Evolutionary conservation across 1,140 invertebrate species (phyloP).

Genomic region (Cyphomyrmex costatus): DNA sequence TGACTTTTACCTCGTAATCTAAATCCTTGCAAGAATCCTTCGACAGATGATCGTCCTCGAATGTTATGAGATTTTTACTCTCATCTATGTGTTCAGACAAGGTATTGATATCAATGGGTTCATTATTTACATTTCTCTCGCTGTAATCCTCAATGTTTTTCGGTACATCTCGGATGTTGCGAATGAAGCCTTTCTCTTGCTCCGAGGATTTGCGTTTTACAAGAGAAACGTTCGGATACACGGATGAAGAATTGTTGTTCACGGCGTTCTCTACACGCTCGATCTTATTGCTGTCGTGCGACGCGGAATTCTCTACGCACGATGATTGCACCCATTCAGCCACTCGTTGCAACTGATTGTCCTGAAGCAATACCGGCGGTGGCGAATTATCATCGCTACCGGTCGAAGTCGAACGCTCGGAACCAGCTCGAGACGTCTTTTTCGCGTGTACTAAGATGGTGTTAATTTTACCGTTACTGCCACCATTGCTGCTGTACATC

Average conservation of each 20-base stretch:
- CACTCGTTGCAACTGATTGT: constrained; percentile 88
- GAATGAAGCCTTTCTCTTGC: neutral
- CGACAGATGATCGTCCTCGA: constrained; percentile 74
- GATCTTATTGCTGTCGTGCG: constrained; percentile 40
- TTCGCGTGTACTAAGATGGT: constrained; percentile 84
- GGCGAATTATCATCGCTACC: constrained; percentile 82
- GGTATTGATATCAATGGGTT: constrained; percentile 35
- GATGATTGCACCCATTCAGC: constrained; percentile 90
- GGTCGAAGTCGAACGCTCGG: constrained; percentile 79
- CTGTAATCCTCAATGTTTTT: neutral
- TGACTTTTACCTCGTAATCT: constrained; percentile 81
- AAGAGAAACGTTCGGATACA: constrained; percentile 46
- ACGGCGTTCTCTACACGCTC: constrained; percentile 43
- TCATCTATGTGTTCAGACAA: constrained; percentile 47
- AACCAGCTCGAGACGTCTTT: constrained; percentile 64
- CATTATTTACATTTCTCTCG: neutral
- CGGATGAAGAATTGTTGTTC: constrained; percentile 40
- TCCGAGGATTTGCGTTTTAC: constrained; percentile 42
- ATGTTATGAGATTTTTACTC: constrained; percentile 81
- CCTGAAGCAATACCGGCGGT: constrained; percentile 76
- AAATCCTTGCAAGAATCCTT: constrained; percentile 59
- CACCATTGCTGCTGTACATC: constrained; percentile 87
- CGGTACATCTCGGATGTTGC: neutral
- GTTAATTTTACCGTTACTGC: constrained; percentile 73
- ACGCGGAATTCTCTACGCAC: constrained; percentile 57